A percentile compares a stretch with the other conserved stretches of the same genome.
Evolutionary conservation across 2,113 vertebrate species (phyloP).

Genomic region (Gallinago jamesoni): DNA sequence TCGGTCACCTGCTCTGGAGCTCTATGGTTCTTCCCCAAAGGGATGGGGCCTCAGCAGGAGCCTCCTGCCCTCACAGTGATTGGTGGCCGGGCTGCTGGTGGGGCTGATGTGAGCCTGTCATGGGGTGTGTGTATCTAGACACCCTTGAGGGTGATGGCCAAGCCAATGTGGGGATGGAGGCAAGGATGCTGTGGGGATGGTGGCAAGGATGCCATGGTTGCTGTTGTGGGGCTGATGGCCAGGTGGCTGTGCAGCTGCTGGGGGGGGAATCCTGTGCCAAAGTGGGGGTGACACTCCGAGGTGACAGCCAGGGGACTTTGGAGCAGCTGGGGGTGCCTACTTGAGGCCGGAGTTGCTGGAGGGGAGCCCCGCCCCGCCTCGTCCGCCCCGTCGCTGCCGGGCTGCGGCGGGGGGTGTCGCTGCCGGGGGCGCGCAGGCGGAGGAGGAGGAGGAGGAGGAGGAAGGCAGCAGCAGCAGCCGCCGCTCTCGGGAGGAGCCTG

Average conservation of each 20-base stretch:
- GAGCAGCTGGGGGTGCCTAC: background rate
- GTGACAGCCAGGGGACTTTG: background rate
- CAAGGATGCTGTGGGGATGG: background rate
- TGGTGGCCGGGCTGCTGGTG: no score
- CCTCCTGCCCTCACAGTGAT: rapidly evolving
- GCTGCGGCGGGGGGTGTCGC: background rate
- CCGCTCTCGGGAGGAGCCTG: slow-evolving; percentile 55
- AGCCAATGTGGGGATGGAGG: background rate
- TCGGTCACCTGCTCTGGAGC: rapidly evolving
- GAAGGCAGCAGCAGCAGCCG: background rate
- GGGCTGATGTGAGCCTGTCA: background rate
- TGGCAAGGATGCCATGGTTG: background rate
- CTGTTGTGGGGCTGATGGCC: background rate
- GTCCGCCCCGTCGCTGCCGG: background rate
- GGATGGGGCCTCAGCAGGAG: background rate
- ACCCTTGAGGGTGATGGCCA: background rate
- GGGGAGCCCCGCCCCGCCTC: no score
- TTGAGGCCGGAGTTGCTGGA: background rate
- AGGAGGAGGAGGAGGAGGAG: background rate
- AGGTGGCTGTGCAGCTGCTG: background rate
- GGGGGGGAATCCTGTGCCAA: background rate
- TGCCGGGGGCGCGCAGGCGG: background rate
- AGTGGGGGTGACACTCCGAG: background rate
- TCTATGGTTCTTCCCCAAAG: background rate
- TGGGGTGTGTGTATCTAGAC: no score